Percentiles rank a stretch among this genome's conserved stretches.
phyloP scores from a whole-genome alignment of 2,888 invertebrate species.

The Bellardia pandia region DNA sequence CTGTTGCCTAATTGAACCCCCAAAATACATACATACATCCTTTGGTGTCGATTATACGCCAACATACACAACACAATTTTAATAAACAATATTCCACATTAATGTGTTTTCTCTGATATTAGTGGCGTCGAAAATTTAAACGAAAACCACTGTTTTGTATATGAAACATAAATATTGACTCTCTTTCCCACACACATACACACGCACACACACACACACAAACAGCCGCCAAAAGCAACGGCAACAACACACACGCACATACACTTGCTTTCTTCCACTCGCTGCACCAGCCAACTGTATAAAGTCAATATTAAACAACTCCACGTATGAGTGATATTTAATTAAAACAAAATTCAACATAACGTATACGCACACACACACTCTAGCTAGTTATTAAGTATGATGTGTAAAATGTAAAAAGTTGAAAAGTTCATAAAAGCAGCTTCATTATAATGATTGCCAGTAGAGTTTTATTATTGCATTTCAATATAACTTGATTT shows the following conservation, averaged over 20 bases:
- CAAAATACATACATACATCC: not conserved
- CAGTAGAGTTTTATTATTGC: not conserved
- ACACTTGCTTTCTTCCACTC: conserved; percentile 1
- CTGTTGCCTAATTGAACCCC: conserved; percentile 13
- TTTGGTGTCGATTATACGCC: not conserved
- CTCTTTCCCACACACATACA: too few species aligned
- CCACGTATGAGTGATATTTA: conserved; percentile 54
- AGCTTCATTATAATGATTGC: not conserved
- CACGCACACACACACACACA: not conserved
- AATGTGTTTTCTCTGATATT: not conserved
- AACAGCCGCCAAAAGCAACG: not conserved
- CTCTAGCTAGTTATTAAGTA: too few species aligned
- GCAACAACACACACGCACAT: not conserved
- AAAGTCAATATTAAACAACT: conserved; percentile 36
- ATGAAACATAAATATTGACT: conserved; percentile 40
- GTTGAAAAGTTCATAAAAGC: too few species aligned
- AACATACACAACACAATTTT: not conserved
- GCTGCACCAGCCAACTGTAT: conserved; percentile 23
- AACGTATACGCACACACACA: conserved; percentile 32
- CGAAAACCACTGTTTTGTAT: conserved; percentile 15
- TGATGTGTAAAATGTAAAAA: too few species aligned
- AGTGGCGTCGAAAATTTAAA: not conserved
- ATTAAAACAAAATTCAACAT: conserved; percentile 9
- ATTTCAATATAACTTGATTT: conserved; percentile 13
- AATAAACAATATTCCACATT: not conserved